These are phyloP conservation scores for Corythornis leucogaster DNA, from an alignment of 2,797 vertebrate species.

Conservation along the genomic window DNA sequence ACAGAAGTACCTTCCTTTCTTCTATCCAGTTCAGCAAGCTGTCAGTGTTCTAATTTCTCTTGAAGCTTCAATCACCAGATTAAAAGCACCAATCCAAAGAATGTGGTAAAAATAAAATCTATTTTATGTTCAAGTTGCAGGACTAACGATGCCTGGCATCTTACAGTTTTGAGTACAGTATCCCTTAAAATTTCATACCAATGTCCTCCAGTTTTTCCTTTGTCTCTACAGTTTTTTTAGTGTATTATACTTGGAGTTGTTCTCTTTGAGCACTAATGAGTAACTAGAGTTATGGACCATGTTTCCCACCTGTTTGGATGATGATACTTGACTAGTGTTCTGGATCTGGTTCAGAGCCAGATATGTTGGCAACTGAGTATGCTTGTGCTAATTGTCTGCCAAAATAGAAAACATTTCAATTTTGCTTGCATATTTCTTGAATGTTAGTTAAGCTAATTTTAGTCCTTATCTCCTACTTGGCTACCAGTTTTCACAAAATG, in stretches of 20 bases:
- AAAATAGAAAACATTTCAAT: neutral
- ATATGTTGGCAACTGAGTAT: rapidly evolving
- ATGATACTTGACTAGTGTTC: neutral
- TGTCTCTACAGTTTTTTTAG: neutral
- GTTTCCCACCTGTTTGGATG: neutral
- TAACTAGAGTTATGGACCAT: neutral
- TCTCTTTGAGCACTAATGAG: neutral
- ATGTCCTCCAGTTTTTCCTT: neutral
- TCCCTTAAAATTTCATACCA: neutral
- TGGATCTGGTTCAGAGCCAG: neutral
- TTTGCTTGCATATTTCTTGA: neutral
- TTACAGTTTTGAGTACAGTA: neutral
- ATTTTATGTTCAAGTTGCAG: neutral
- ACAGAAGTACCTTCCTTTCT: neutral
- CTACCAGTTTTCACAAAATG: neutral
- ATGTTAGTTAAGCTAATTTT: neutral
- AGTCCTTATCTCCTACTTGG: neutral
- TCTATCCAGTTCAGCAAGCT: neutral
- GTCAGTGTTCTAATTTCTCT: neutral
- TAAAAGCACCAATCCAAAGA: neutral
- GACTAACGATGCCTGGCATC: neutral
- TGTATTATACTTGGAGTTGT: neutral
- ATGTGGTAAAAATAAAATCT: neutral
- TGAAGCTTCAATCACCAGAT: neutral
- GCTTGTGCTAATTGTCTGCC: neutral